Conservation (phyloP, 2,888 invertebrate species). For the Cheilosia urbana region DNA sequence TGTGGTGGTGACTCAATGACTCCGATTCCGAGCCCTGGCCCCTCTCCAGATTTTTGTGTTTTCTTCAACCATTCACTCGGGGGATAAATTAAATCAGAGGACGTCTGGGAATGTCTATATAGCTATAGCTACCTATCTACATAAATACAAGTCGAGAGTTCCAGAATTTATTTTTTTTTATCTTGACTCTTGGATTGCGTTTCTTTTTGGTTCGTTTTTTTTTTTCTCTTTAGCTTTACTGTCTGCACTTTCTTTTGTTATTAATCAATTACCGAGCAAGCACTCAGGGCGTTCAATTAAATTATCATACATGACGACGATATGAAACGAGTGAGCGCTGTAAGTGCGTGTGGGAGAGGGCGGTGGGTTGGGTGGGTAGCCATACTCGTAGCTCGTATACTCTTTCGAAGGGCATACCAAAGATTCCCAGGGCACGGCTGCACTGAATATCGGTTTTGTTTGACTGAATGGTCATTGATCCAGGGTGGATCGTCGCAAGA, state of each 20-base stretch:
- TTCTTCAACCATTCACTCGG: slow-evolving; percentile 52
- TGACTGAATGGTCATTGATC: slow-evolving; percentile 73
- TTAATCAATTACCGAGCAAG: slow-evolving; percentile 68
- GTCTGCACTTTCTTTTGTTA: slow-evolving; percentile 68
- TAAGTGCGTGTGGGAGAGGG: not conserved
- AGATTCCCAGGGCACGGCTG: not conserved
- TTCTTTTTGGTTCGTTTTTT: not conserved
- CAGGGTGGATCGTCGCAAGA: slow-evolving; percentile 6
- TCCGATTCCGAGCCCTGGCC: not conserved
- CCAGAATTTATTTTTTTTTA: slow-evolving; percentile 26
- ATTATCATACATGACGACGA: slow-evolving; percentile 61
- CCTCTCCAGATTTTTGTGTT: slow-evolving; percentile 19
- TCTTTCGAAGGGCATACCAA: slow-evolving; percentile 28
- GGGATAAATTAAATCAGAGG: slow-evolving; percentile 75
- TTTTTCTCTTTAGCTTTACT: slow-evolving; percentile 15
- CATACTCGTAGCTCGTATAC: slow-evolving; percentile 4
- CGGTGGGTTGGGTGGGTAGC: not conserved
- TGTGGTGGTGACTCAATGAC: slow-evolving; percentile 58
- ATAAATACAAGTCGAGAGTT: slow-evolving; percentile 22
- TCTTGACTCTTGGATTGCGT: slow-evolving; percentile 38
- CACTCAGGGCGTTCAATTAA: slow-evolving; percentile 70
- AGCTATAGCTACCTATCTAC: not conserved
- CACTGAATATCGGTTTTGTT: slow-evolving; percentile 45
- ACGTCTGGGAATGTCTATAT: slow-evolving; percentile 62
- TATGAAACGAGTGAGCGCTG: slow-evolving; percentile 8